Percentiles rank a stretch among this genome's conserved stretches.
These are phyloP conservation scores for Brachyopa scutellaris DNA, from an alignment of 2,888 invertebrate species.

Conservation along the genomic window DNA sequence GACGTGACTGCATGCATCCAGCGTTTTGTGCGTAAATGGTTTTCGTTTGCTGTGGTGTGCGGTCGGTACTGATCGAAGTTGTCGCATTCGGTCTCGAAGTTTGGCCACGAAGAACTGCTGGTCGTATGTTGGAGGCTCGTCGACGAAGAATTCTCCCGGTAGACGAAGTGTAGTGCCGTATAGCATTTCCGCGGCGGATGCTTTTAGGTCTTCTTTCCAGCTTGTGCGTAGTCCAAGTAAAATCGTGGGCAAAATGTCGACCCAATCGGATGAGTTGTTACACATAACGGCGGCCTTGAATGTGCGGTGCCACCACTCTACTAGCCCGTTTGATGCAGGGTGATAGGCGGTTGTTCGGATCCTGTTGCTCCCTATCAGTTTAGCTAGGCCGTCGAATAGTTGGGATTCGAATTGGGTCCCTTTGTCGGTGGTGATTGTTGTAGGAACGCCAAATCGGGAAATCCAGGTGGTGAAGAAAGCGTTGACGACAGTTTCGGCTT, in stretches of 20 bases:
- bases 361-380: conserved; percentile 74
- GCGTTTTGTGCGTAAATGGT: neutral
- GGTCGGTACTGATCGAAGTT: conserved; percentile 31
- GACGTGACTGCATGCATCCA: neutral
- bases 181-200: conserved; percentile 75
- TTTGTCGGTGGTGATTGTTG: conserved; percentile 76
- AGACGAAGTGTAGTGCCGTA: conserved; percentile 75
- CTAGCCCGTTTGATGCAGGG: conserved; percentile 78
- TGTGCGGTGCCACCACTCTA: conserved; percentile 79
- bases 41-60: conserved; percentile 31
- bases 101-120: conserved; percentile 32
- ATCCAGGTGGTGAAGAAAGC: conserved; percentile 77
- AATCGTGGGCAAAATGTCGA: conserved; percentile 75
- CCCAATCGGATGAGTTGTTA: conserved; percentile 74
- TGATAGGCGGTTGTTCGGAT: conserved; percentile 77
- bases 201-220: neutral
- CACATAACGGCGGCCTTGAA: conserved; percentile 62
- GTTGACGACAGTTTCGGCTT: conserved; percentile 73
- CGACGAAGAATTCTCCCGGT: conserved; percentile 66
- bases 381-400: conserved; percentile 74
- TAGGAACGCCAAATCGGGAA: conserved; percentile 79
- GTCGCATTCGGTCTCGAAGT: conserved; percentile 26
- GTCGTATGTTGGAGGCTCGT: conserved; percentile 37
- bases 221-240: conserved; percentile 42
- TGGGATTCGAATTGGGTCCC: conserved; percentile 77